These are phyloP conservation scores for Grammomys surdaster DNA, from an alignment of 2,113 vertebrate genomes.

Conservation along the genomic window DNA sequence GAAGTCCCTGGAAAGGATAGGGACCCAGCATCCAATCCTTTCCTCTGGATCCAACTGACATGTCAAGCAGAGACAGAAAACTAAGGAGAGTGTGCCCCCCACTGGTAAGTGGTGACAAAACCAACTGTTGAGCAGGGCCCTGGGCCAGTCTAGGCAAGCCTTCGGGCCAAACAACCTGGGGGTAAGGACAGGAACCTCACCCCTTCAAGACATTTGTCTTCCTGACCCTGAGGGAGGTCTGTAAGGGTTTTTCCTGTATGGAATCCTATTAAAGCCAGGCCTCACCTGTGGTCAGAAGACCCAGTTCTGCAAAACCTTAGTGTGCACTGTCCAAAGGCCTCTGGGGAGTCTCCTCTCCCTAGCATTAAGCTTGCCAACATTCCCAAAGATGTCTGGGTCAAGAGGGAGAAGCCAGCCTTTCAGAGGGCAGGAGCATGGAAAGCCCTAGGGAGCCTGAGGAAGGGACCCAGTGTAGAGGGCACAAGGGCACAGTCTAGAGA, in stretches of 20 bases:
- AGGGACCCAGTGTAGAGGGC: neutral
- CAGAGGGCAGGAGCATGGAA: neutral
- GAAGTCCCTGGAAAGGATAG: neutral
- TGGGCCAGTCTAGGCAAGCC: neutral
- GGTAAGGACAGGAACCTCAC: neutral
- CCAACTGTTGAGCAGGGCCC: neutral
- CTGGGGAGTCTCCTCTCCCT: neutral
- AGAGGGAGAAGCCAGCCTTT: neutral
- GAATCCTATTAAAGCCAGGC: neutral
- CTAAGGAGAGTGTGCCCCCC: slow-evolving; percentile 79
- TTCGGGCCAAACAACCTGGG: neutral
- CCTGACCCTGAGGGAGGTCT: neutral
- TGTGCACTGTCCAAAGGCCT: neutral
- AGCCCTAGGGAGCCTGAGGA: neutral
- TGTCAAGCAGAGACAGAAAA: slow-evolving; percentile 46
- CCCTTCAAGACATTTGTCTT: neutral
- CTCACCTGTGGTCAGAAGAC: neutral
- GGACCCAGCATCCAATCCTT: neutral
- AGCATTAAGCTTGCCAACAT: neutral
- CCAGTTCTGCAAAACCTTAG: neutral
- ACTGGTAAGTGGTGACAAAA: slow-evolving; percentile 74
- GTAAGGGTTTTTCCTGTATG: neutral
- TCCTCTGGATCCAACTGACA: neutral
- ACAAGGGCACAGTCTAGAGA: neutral
- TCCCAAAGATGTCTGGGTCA: neutral